Evolutionary conservation across 2,888 invertebrate genomes (phyloP).

Genomic region (Phania funesta): DNA sequence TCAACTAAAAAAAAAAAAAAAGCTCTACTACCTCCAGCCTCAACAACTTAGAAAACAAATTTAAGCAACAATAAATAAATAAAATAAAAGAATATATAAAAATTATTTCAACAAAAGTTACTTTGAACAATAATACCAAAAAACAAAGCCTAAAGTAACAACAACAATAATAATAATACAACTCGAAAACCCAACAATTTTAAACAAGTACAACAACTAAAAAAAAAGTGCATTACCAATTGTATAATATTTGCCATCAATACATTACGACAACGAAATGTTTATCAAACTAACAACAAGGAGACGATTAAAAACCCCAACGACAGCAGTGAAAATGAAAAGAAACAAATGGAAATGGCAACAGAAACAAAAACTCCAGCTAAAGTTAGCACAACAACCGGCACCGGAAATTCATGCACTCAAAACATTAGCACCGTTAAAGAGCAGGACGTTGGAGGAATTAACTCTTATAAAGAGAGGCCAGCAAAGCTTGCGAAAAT

Average conservation of each 20-base stretch:
- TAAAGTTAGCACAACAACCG: slow-evolving; percentile 40
- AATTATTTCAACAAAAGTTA: slow-evolving; percentile 36
- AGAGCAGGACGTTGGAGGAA: not conserved
- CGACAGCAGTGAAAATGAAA: slow-evolving; percentile 79
- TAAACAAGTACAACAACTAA: slow-evolving; percentile 46
- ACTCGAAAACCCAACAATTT: slow-evolving; percentile 1
- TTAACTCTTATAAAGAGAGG: not conserved
- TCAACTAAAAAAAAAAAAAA: not conserved
- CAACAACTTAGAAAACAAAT: slow-evolving; percentile 22
- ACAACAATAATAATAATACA: slow-evolving; percentile 4
- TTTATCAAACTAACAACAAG: slow-evolving; percentile 71
- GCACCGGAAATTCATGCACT: slow-evolving; percentile 48
- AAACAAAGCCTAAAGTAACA: slow-evolving; percentile 24
- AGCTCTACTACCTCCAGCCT: slow-evolving; percentile 51
- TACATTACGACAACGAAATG: slow-evolving; percentile 76
- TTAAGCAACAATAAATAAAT: not conserved
- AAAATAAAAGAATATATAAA: slow-evolving; percentile 6
- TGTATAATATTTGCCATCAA: slow-evolving; percentile 80
- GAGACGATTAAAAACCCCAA: slow-evolving; percentile 73
- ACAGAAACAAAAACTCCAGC: not conserved
- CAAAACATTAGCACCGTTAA: slow-evolving; percentile 35
- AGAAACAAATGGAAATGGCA: slow-evolving; percentile 59
- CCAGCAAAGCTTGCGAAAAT: slow-evolving; percentile 17
- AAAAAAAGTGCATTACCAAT: slow-evolving; percentile 68
- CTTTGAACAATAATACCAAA: slow-evolving; percentile 49